These are phyloP conservation scores for Pimephales promelas DNA, from an alignment of 2,113 vertebrate genomes.

Conservation along the genomic window DNA sequence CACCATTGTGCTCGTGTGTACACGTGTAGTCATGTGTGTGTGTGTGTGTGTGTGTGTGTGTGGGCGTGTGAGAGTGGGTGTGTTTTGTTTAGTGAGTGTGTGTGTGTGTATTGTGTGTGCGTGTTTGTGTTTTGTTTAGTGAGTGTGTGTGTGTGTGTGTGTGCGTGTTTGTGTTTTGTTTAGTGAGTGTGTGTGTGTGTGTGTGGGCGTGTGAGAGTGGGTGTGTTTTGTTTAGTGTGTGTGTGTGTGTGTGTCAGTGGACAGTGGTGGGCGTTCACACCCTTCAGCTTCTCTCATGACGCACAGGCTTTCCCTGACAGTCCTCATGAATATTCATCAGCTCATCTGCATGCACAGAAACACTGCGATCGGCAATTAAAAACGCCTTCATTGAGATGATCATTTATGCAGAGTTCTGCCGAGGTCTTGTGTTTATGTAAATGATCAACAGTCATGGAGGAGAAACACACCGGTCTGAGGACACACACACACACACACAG, in stretches of 20 bases:
- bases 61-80: background rate
- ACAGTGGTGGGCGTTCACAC: background rate
- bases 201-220: background rate
- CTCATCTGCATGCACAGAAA: conserved; percentile 11
- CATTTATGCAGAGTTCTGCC: background rate
- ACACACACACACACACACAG: too few relatives aligned
- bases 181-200: background rate
- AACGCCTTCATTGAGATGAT: background rate
- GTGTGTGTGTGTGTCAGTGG: background rate
- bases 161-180: background rate
- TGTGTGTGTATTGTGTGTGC: background rate
- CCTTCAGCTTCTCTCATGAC: conserved; percentile 7
- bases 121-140: too few relatives aligned
- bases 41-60: background rate
- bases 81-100: background rate
- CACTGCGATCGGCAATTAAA: conserved; percentile 2
- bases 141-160: background rate
- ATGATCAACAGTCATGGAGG: background rate
- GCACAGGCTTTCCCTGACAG: conserved; percentile 16
- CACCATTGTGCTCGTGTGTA: background rate
- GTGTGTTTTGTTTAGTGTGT: background rate
- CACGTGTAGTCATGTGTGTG: background rate
- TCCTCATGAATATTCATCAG: conserved; percentile 1
- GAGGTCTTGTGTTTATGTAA: background rate
- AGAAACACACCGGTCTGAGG: background rate